Evolutionary conservation across 2,113 vertebrate genomes (phyloP), one percentile per base, ranked within the genome.

Genomic region (Thinocorus orbignyianus): DNA sequence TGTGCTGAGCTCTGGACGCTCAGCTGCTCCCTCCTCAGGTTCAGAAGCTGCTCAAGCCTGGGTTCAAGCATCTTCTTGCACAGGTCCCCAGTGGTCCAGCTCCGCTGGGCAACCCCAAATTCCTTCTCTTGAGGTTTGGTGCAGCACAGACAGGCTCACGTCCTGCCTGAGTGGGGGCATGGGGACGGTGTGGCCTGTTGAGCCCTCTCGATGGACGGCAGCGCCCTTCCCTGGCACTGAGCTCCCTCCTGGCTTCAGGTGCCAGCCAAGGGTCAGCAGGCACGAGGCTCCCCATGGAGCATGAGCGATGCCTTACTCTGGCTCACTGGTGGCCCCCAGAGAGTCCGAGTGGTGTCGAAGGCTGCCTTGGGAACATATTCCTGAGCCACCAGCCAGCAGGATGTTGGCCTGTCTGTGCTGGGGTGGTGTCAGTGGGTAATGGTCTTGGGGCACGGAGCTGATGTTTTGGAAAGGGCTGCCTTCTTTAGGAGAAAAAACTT

Each of bases 181-280:
- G 51, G 52, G 23, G 42, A 22, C 1, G 3, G 3, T 18, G 23
- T 33, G 2, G 2, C 31, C 30, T 6, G 12, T 13, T 0, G 4
- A 71, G n/a, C n/a, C 37, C 23, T 77, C 49, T 13, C 0, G 9
- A 7, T 39, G 58, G 28, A 19, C 1, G 3, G 55, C 84, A n/a
- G 17, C 2, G 9, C 30, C 46, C 19, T 48, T 62, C 31, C 26
- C 20, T 0, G 4, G 49, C 37, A 28, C 22, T 42, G 25, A 31
- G 64, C 8, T 17, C 19, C 11, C 1, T 2, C 52, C 37, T 39
- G 30, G 28, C 71, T 82, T 44, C 33, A 57, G 17, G 74, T 61
- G 35, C 46, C 22, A 13, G 57, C 51, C 0, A 1, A 65, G 51
- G 51, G 30, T 82, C 2, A 1, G 17, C 78, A 42, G 72, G 80